A percentile compares a stretch with the other conserved stretches of the same genome.
phyloP scores from a whole-genome alignment of 2,888 invertebrate species.

The Calameuta idolon region DNA sequence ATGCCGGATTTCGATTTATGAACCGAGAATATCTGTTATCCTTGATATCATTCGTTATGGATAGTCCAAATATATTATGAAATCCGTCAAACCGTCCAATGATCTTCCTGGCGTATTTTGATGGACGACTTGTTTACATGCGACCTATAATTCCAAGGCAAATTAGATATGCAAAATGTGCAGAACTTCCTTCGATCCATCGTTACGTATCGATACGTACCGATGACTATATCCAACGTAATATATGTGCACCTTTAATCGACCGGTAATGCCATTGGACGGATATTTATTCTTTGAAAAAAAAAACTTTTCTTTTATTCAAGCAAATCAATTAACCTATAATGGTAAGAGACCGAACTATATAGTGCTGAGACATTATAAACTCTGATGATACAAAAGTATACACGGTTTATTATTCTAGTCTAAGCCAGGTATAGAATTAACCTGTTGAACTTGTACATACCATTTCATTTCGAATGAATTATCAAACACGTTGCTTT shows the following conservation, averaged over 20 bases:
- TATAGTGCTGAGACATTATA: background rate
- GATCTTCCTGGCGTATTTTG: background rate
- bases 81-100: background rate
- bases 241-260: background rate
- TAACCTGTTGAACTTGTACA: background rate
- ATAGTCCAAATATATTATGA: background rate
- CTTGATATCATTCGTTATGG: background rate
- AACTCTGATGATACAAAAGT: background rate
- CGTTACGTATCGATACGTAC: background rate
- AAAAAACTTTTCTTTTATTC: background rate
- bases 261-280: background rate
- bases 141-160: background rate
- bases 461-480: background rate
- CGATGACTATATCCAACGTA: background rate
- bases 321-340: background rate
- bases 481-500: background rate
- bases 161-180: background rate
- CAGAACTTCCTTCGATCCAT: background rate
- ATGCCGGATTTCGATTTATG: background rate
- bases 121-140: background rate
- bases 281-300: background rate
- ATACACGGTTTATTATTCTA: background rate
- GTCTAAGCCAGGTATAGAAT: background rate
- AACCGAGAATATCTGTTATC: background rate
- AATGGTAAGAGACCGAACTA: background rate